Conservation (phyloP, 1,140 invertebrate genomes). For the Nasonia giraulti region DNA sequence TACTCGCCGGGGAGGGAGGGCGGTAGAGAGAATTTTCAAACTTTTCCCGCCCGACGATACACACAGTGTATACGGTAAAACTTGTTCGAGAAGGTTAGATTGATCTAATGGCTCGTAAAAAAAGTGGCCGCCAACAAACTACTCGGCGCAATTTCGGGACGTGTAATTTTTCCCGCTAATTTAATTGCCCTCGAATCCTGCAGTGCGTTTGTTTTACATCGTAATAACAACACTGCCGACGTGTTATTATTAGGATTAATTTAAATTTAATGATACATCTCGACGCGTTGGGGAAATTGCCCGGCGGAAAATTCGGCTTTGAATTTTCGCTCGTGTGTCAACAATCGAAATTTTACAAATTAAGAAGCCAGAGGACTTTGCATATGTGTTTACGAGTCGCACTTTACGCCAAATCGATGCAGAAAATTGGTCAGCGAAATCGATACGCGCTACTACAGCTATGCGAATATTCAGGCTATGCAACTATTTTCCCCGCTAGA, state of each 20-base stretch:
- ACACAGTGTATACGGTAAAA: neutral
- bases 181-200: neutral
- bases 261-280: neutral
- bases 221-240: neutral
- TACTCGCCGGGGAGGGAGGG: neutral
- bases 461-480: neutral
- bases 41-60: neutral
- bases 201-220: neutral
- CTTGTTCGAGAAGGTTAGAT: neutral
- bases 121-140: too few relatives aligned
- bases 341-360: neutral
- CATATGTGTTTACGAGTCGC: neutral
- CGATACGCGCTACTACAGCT: neutral
- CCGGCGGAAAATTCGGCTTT: neutral
- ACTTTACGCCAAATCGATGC: neutral
- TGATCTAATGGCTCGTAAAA: neutral
- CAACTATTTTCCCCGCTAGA: neutral
- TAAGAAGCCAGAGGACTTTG: neutral
- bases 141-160: too few relatives aligned
- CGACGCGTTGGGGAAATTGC: neutral
- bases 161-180: neutral
- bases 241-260: neutral
- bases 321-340: neutral
- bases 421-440: constrained; percentile 9
- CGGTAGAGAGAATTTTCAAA: neutral